Base-by-base conservation (phyloP, 2,797 vertebrate genomes). In the Cyprinella venusta region DNA sequence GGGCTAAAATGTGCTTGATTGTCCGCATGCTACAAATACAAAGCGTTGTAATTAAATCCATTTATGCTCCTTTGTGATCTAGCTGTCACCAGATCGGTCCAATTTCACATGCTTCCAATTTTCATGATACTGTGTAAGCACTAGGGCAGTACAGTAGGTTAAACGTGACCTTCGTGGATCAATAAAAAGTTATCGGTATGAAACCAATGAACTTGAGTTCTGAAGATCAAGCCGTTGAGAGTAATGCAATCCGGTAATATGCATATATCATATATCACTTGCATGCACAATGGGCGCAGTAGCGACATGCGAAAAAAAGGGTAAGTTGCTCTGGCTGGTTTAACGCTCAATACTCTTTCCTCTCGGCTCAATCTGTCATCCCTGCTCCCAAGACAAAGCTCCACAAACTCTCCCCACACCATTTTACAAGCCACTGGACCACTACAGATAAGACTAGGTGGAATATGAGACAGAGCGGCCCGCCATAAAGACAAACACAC, bases 381-480 rank as follows among this genome's bases (percentile, higher is more conserved):
- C 26, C 24, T 56, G n/a, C 54, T 74, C 38, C 70, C 13, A 33
- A 82, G 76, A 82, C 68, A 78, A 74, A 68, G 38, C 45, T 24
- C 59, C 71, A 67, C 68, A 79, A 75, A 79, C 70, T 79, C 80
- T 82, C 56, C 61, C 18, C 69, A 79, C 18, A 18, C 76, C 69
- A 79, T 79, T 86, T 86, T 86, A 86, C 80, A 83, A 68, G 76
- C 84, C 76, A 83, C 80, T 86, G 69, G 50, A 75, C 76, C 84
- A 74, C 84, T 75, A 82, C 80, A 83, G 84, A 86, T 79, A 86
- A 86, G 76, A 79, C 61, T 33, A 36, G 74, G 40, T 65, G 75
- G 80, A 85, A 82, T 74, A 75, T 67, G 69, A 83, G 52, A 79
- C 61, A 74, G 59, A 82, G 59, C 30, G 26, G 26, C 26, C 64